Evolutionary conservation across 2,888 invertebrate genomes (phyloP), one percentile per base, ranked within the genome.

Genomic region (Liposcelis brunnea): DNA sequence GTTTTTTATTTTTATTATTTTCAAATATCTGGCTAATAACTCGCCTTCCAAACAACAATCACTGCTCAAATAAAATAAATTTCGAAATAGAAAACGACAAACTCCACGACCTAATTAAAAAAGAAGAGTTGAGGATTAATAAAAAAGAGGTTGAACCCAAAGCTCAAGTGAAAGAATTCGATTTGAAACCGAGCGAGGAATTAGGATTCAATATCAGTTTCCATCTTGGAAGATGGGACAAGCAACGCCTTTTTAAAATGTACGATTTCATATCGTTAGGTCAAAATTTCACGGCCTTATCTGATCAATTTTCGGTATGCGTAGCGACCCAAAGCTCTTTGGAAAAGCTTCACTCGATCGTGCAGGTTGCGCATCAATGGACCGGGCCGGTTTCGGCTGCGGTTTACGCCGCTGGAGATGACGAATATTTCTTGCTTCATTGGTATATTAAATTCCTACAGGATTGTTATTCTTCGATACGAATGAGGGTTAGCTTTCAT

Each of bases 261-360:
- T 83, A 77, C 59, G 85, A 86, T 59, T 76, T 78, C 55, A 75
- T 76, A 0, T 59, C 77, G 1, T 70, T 77, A 0, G 86, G 86
- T 1, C 73, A 75, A 2, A 64, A 70, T 49, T 86, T 75, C 55
- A 61, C 68, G 1, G 69, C 72, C 15, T 55, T 77, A 3, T 77
- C 75, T 11, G 60, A 68, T n/a, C 61, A 63, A 11, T 70, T 70
- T 47, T 64, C 65, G 14, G 78, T 82, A 11, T 83, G 83, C 54
- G 62, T 90, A 47, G 87, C 89, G 0, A 87, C 87, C 0, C 87
- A 90, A 60, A 80, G 80, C 53, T 89, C 89, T 0, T 68, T 90
- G 43, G 90, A 90, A 55, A 74, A 85, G 49, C 62, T 91, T 7
- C 72, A 75, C 51, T 84, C 86, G 34, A 59, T 90, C 14, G 72